These are phyloP conservation scores for Drosophila lacteicornis DNA, from an alignment of 1,140 invertebrate species.

Conservation along the genomic window DNA sequence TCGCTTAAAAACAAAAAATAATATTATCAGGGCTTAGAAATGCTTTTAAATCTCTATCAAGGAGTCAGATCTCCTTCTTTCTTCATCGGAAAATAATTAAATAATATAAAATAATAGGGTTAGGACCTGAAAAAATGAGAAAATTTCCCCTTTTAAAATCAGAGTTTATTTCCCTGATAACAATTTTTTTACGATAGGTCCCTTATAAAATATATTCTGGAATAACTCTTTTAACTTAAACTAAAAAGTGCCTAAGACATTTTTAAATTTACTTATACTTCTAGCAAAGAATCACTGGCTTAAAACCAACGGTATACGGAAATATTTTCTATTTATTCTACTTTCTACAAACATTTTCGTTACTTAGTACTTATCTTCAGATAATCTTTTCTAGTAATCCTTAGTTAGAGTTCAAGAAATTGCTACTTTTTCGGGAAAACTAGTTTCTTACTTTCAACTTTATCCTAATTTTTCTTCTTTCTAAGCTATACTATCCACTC, in stretches of 20 bases:
- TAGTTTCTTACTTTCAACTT: constrained; percentile 8
- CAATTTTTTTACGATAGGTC: not conserved
- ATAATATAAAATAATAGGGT: not conserved
- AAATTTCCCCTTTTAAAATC: not conserved
- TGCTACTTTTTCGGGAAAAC: not conserved
- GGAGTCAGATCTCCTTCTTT: not conserved
- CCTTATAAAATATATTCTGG: not conserved
- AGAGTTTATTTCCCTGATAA: not conserved
- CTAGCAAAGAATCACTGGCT: constrained; percentile 42
- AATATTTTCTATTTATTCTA: constrained; percentile 15
- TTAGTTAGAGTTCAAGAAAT: not conserved
- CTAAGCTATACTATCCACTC: constrained; percentile 1
- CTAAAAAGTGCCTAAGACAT: constrained; percentile 11
- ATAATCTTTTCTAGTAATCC: constrained; percentile 15
- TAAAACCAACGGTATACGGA: constrained; percentile 35
- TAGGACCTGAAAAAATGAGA: not conserved
- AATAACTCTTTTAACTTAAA: not conserved
- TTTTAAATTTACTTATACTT: constrained; percentile 43
- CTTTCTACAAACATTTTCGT: constrained; percentile 19
- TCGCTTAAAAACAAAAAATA: no score
- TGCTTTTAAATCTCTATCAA: no score
- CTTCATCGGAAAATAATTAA: not conserved
- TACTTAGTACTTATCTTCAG: constrained; percentile 4
- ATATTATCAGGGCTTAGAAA: not conserved
- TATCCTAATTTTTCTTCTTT: constrained; percentile 1